Evolutionary conservation across 2,888 invertebrate genomes (phyloP).

Genomic region (Tipula lateralis): DNA sequence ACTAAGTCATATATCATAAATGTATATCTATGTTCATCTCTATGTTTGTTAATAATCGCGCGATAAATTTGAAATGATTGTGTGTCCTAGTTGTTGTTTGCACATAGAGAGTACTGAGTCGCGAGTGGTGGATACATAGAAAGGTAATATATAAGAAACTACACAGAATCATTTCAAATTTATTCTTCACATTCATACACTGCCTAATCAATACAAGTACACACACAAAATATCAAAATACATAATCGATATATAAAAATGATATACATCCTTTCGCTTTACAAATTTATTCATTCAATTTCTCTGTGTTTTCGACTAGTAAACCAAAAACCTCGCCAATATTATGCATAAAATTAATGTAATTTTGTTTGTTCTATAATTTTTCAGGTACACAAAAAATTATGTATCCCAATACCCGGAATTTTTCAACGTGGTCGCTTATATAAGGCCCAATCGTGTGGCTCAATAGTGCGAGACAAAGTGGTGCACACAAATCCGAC

Average conservation of each 20-base stretch:
- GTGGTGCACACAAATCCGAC: conserved; percentile 38
- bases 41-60: not conserved
- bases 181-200: not conserved
- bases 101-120: not conserved
- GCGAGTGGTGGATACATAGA: not conserved
- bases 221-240: no score
- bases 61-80: not conserved
- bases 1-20: not conserved
- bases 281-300: not conserved
- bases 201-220: not conserved
- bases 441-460: conserved; percentile 60
- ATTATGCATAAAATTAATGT: conserved; percentile 38
- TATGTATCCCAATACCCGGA: conserved; percentile 58
- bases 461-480: conserved; percentile 55
- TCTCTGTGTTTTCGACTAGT: not conserved
- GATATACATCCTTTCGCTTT: not conserved
- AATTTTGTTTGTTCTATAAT: not conserved
- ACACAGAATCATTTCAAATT: not conserved
- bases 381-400: conserved; percentile 57
- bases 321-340: not conserved
- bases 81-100: not conserved
- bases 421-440: conserved; percentile 54
- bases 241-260: not conserved
- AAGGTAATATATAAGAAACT: not conserved
- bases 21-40: not conserved